Conservation (phyloP, 2,113 vertebrate genomes). For the Arothron firmamentum region DNA sequence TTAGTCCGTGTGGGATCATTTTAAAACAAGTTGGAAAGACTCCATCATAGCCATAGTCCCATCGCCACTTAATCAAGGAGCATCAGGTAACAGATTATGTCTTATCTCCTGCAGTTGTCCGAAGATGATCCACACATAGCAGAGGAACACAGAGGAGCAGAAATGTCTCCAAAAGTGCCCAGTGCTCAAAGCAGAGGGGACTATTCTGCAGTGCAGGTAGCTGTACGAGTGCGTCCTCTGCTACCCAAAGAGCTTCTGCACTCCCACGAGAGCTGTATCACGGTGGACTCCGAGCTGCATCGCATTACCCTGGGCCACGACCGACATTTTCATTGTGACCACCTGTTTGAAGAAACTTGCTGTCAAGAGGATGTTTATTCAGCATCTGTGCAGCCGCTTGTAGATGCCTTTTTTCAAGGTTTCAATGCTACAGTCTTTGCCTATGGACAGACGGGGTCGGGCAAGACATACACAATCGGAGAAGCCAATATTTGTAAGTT, state of each 20-base stretch:
- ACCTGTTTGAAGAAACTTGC: slow-evolving; percentile 80
- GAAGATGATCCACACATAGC: slow-evolving; percentile 52
- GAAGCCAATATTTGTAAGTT: slow-evolving; percentile 91
- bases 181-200: slow-evolving; percentile 71
- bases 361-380: slow-evolving; percentile 85
- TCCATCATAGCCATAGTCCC: not conserved
- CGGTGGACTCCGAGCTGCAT: slow-evolving; percentile 66
- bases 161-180: slow-evolving; percentile 84
- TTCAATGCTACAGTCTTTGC: slow-evolving; percentile 94
- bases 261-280: slow-evolving; percentile 85
- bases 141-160: slow-evolving; percentile 25
- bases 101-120: slow-evolving; percentile 8
- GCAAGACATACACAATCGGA: slow-evolving; percentile 94
- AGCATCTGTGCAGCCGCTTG: slow-evolving; percentile 84
- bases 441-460: slow-evolving; percentile 93
- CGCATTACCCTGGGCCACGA: slow-evolving; percentile 82
- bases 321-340: slow-evolving; percentile 83
- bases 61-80: not conserved
- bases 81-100: slow-evolving; percentile 8
- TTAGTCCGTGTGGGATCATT: too few species aligned
- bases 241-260: slow-evolving; percentile 88
- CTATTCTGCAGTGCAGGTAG: slow-evolving; percentile 82
- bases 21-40: too few species aligned
- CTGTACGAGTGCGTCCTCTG: slow-evolving; percentile 85
- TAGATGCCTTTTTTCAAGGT: slow-evolving; percentile 90